phyloP scores from a whole-genome alignment of 2,888 invertebrate species.

The Athalia rosae region DNA sequence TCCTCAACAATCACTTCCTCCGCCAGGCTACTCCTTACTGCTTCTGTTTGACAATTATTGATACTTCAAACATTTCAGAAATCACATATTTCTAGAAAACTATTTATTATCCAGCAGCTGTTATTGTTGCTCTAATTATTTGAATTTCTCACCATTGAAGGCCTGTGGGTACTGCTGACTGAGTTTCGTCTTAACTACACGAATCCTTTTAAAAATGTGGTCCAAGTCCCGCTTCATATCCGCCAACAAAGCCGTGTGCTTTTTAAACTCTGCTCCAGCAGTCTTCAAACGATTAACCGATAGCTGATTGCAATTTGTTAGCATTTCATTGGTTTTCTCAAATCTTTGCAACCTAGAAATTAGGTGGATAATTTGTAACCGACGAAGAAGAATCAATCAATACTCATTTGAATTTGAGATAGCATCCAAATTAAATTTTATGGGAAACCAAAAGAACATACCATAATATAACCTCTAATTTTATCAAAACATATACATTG shows the following conservation, averaged over 20 bases:
- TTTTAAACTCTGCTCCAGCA: slow-evolving; percentile 92
- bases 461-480: slow-evolving; percentile 39
- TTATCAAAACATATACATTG: slow-evolving; percentile 12
- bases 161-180: slow-evolving; percentile 75
- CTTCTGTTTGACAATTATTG: slow-evolving; percentile 59
- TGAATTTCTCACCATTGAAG: slow-evolving; percentile 64
- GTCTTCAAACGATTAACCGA: slow-evolving; percentile 90
- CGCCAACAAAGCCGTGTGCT: slow-evolving; percentile 88
- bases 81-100: not conserved
- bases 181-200: slow-evolving; percentile 87
- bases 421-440: not conserved
- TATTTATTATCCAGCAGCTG: not conserved
- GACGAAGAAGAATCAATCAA: not conserved
- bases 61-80: not conserved
- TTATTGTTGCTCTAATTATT: not conserved
- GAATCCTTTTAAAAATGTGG: slow-evolving; percentile 93
- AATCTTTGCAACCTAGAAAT: slow-evolving; percentile 91
- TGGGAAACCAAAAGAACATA: slow-evolving; percentile 14
- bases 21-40: slow-evolving; percentile 70
- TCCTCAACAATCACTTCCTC: slow-evolving; percentile 72
- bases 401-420: not conserved
- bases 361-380: slow-evolving; percentile 31
- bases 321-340: slow-evolving; percentile 99
- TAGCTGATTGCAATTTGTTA: slow-evolving; percentile 96
- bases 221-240: slow-evolving; percentile 98